These are phyloP conservation scores for Drosophila dives DNA, from an alignment of 2,888 invertebrate genomes.

Conservation along the genomic window DNA sequence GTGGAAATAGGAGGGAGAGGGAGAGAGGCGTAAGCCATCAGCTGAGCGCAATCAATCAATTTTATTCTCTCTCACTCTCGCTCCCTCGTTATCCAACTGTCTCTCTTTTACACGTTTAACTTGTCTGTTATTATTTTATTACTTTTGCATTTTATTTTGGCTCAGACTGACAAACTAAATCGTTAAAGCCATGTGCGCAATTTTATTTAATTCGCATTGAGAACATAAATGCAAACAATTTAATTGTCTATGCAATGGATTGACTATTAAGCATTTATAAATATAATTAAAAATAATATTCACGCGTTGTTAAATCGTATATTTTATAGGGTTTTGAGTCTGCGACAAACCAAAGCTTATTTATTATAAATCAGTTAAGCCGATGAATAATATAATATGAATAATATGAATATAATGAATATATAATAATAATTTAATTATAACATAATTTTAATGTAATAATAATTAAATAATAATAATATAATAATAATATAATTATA, in stretches of 20 bases:
- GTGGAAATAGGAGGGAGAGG: neutral
- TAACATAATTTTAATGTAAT: no score
- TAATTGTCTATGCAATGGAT: neutral
- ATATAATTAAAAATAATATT: no score
- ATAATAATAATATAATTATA: no score
- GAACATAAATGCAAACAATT: neutral
- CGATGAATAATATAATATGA: no score
- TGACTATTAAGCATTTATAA: neutral
- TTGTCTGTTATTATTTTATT: slow-evolving; percentile 5
- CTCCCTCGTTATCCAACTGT: neutral
- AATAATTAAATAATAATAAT: no score
- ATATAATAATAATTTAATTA: no score
- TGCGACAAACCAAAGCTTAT: no score
- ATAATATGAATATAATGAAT: no score
- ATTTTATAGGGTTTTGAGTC: no score
- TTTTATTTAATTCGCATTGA: neutral
- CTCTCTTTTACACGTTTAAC: neutral
- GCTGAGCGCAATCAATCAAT: slow-evolving; percentile 36
- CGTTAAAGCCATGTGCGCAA: neutral
- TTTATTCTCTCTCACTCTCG: neutral
- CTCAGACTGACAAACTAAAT: neutral
- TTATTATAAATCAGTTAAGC: no score
- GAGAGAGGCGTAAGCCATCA: slow-evolving; percentile 28
- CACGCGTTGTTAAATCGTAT: no score
- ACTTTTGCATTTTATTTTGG: neutral